A percentile compares a stretch with the other conserved stretches of the same genome.
phyloP scores from a whole-genome alignment of 2,888 invertebrate species.

The Leptopterna dolabrata region DNA sequence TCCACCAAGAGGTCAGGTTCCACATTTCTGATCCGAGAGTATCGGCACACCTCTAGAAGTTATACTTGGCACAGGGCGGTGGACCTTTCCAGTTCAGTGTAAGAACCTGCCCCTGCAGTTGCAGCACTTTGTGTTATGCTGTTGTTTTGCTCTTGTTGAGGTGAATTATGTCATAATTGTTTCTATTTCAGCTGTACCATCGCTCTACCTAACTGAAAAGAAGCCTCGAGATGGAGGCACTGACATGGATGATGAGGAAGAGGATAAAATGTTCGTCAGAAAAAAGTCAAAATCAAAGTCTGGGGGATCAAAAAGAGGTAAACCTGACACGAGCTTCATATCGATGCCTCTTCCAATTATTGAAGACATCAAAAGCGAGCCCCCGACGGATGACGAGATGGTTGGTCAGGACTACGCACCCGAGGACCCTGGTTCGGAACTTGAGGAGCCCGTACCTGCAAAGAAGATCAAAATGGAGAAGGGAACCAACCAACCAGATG shows the following conservation, averaged over 20 bases:
- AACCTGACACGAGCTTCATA: conserved; percentile 44
- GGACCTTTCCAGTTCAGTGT: too few relatives aligned
- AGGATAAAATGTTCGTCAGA: background rate
- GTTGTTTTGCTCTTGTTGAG: too few relatives aligned
- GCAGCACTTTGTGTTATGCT: too few relatives aligned
- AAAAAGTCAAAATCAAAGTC: background rate
- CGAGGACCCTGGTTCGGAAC: background rate
- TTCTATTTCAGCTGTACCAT: conserved; percentile 43
- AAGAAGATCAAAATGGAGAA: background rate
- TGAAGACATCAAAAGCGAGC: conserved; percentile 46
- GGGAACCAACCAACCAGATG: background rate
- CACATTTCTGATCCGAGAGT: too few relatives aligned
- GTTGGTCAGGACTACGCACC: conserved; percentile 39
- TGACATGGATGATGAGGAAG: background rate
- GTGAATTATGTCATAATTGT: too few relatives aligned
- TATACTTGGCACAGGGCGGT: too few relatives aligned
- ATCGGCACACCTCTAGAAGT: too few relatives aligned
- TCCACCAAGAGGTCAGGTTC: too few relatives aligned
- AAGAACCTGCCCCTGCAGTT: too few relatives aligned
- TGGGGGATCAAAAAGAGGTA: background rate
- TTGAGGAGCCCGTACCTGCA: background rate
- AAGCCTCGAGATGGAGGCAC: background rate
- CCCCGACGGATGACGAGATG: conserved; percentile 23
- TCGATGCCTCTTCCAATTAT: conserved; percentile 42
- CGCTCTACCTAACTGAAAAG: conserved; percentile 12